Base-by-base conservation (phyloP, 2,113 vertebrate genomes). In the Stegostoma tigrinum region DNA sequence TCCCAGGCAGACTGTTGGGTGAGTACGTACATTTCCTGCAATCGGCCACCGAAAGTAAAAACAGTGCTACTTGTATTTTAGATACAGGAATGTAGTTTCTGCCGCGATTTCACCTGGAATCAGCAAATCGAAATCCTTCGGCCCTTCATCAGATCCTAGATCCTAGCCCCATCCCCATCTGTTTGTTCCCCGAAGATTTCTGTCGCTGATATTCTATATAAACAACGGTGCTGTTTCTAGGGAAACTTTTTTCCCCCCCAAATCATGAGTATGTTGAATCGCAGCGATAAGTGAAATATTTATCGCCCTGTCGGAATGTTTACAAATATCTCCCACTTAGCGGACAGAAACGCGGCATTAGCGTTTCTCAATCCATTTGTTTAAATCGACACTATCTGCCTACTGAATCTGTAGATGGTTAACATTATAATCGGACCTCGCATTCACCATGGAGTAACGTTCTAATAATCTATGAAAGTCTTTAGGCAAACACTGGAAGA, bases 271-370 rank as follows among this genome's bases (percentile, higher is more conserved):
- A 64, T 30, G 75, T 95, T 30, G 68, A 23, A 95, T 42, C 19
- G 42, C 27, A 48, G 42, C 21, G 67, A 52, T 48, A 70, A 52
- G 24, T 95, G 66, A 95, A 95, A 95, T 95, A 94, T 70, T 94
- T 94, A 94, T 70, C 93, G 67, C 93, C 67, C 67, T 94, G 94
- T 95, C 94, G 72, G 68, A 72, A 72, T 95, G 94, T 72, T 95
- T 70, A 38, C 67, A 95, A 95, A 95, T 95, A 95, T 72, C 34
- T 27, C 68, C 45, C 67, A 95, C 93, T 95, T 95, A 72, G 61
- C 30, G 45, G 70, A 30, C 67, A 95, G 68, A 30, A 72, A 52
- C 8, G 23, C 24, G 94, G 27, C 94, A 95, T 72, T 68, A 95
- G 93, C 93, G 21, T 15, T 95, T 70, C 48, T 72, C 68, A 48